phyloP scores from a whole-genome alignment of 1,140 invertebrate species.

The Drosophila lini region DNA sequence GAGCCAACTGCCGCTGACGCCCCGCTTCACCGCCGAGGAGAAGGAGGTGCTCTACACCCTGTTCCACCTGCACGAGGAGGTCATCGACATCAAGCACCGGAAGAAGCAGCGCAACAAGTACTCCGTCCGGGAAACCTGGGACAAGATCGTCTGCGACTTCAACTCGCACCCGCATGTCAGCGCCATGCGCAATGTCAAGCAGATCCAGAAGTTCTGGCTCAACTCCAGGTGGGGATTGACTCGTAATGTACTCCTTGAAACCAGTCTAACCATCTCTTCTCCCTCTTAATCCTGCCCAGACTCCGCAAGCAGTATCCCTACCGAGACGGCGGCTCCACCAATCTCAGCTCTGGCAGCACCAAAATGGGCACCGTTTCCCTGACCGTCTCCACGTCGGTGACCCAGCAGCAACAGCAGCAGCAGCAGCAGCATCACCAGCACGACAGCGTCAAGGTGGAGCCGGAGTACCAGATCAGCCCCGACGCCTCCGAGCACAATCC shows the following conservation, averaged over 20 bases:
- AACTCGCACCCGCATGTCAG: conserved; percentile 76
- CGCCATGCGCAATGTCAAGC: conserved; percentile 78
- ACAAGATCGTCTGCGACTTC: conserved; percentile 79
- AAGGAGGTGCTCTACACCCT: conserved; percentile 79
- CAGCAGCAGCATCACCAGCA: conserved; percentile 57
- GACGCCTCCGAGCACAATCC: conserved; percentile 74
- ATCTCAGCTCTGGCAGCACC: conserved; percentile 29
- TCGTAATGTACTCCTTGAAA: neutral
- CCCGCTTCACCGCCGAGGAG: conserved; percentile 80
- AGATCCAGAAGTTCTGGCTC: conserved; percentile 84
- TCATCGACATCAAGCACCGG: conserved; percentile 81
- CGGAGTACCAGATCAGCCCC: conserved; percentile 75
- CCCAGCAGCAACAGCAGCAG: conserved; percentile 23
- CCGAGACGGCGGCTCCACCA: conserved; percentile 50
- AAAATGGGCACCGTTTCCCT: conserved; percentile 34
- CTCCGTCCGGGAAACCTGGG: conserved; percentile 81
- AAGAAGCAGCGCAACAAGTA: conserved; percentile 81
- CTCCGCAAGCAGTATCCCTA: conserved; percentile 83
- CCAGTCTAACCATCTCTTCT: neutral
- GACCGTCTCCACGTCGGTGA: conserved; percentile 24
- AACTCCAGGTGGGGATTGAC: conserved; percentile 69
- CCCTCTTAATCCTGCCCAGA: conserved; percentile 20
- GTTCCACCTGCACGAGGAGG: conserved; percentile 79
- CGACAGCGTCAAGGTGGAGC: conserved; percentile 73
- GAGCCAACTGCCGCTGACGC: conserved; percentile 70